Evolutionary conservation across 2,888 invertebrate genomes (phyloP).

Genomic region (Erpobdella octoculata): DNA sequence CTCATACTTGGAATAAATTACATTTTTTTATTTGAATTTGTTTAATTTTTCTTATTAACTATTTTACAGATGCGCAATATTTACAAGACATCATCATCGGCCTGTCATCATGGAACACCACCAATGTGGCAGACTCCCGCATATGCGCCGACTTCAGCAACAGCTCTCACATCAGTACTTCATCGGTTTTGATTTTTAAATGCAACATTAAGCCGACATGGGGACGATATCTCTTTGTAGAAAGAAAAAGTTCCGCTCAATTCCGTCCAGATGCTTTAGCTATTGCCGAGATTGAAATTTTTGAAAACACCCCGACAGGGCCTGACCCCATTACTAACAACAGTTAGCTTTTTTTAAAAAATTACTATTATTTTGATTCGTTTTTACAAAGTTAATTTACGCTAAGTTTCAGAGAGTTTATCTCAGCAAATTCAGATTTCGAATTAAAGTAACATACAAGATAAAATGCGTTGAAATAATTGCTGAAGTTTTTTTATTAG

Average conservation of each 20-base stretch:
- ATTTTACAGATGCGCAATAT: not conserved
- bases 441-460: too few species aligned
- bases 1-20: not conserved
- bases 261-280: conserved; percentile 19
- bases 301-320: not conserved
- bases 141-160: conserved; percentile 15
- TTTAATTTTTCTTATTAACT: too few species aligned
- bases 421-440: too few species aligned
- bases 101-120: not conserved
- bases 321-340: too few species aligned
- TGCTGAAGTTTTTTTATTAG: too few species aligned
- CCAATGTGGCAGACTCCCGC: not conserved
- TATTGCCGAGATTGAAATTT: conserved; percentile 9
- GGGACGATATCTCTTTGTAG: conserved; percentile 8
- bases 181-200: not conserved
- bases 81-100: not conserved
- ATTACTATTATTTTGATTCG: too few species aligned
- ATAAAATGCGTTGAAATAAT: too few species aligned
- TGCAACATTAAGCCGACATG: not conserved
- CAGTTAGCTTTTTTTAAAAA: too few species aligned
- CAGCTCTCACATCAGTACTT: not conserved
- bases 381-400: too few species aligned
- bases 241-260: not conserved
- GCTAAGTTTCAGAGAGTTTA: too few species aligned
- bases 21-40: too few species aligned